Percentiles rank a stretch among this genome's conserved stretches.
Conservation (phyloP, 2,888 invertebrate genomes). For the Gasteruption jaculator region DNA sequence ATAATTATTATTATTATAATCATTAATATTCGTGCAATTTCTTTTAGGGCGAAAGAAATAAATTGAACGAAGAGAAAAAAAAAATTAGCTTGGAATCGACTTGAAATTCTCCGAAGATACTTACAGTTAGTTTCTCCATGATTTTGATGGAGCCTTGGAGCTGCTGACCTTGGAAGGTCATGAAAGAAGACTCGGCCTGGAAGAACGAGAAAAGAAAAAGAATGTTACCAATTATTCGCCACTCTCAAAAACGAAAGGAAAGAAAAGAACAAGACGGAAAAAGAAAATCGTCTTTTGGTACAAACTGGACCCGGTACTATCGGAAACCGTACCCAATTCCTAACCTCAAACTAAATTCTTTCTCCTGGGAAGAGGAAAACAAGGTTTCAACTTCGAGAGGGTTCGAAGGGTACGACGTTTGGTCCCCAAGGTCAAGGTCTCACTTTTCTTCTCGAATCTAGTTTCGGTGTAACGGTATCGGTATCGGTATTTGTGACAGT, state of each 20-base stretch:
- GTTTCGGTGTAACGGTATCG: too few species aligned
- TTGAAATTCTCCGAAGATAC: slow-evolving; percentile 45
- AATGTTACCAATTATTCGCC: too few species aligned
- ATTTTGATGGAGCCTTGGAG: slow-evolving; percentile 90
- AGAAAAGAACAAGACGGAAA: not conserved
- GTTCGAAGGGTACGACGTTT: too few species aligned
- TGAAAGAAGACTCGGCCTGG: slow-evolving; percentile 85
- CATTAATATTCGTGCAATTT: slow-evolving; percentile 1
- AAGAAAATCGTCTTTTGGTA: not conserved
- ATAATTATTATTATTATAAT: too few species aligned
- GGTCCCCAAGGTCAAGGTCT: too few species aligned
- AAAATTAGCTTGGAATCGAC: not conserved
- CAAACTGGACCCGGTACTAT: slow-evolving; percentile 11
- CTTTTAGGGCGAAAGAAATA: slow-evolving; percentile 10
- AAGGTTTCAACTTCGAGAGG: too few species aligned
- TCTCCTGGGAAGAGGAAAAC: too few species aligned
- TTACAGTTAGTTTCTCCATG: slow-evolving; percentile 91
- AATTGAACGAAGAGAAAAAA: slow-evolving; percentile 3
- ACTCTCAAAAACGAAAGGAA: too few species aligned
- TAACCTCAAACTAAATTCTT: too few species aligned
- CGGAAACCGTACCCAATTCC: too few species aligned
- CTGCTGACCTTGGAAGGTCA: slow-evolving; percentile 95
- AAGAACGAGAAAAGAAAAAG: slow-evolving; percentile 46
- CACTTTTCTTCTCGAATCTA: too few species aligned
- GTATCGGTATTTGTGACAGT: too few species aligned